Evolutionary conservation across 2,113 vertebrate genomes (phyloP).

Genomic region (Oryzias curvinotus): DNA sequence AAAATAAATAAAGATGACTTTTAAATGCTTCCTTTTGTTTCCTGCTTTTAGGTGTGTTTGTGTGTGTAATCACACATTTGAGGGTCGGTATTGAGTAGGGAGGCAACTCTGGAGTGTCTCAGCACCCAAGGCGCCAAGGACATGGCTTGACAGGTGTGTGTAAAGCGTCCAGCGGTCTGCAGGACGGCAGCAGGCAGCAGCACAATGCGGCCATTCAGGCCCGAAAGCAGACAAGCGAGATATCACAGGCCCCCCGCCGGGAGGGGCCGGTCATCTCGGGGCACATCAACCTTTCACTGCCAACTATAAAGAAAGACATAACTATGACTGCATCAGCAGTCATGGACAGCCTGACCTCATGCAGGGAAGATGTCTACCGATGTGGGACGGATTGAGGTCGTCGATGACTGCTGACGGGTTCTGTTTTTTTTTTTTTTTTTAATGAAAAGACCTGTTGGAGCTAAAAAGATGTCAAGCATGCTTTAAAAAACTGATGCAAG

Average conservation of each 20-base stretch:
- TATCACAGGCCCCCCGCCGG: constrained; percentile 66
- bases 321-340: constrained; percentile 46
- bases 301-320: constrained; percentile 61
- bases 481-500: not conserved
- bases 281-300: constrained; percentile 57
- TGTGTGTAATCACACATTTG: constrained; percentile 1
- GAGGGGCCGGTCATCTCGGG: constrained; percentile 43
- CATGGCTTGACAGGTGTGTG: constrained; percentile 74
- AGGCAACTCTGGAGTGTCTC: constrained; percentile 62
- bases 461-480: not conserved
- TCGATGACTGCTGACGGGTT: constrained; percentile 13
- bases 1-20: not conserved
- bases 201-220: constrained; percentile 73
- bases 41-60: constrained; percentile 16
- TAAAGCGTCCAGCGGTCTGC: constrained; percentile 47
- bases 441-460: no score
- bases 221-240: constrained; percentile 67
- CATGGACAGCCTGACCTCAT: constrained; percentile 44
- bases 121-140: constrained; percentile 65
- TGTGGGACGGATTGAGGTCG: constrained; percentile 34
- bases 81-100: constrained; percentile 10
- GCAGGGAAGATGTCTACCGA: constrained; percentile 23
- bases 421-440: constrained; percentile 8
- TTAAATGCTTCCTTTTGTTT: constrained; percentile 45
- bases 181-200: constrained; percentile 33